Base-by-base conservation (phyloP, 1,140 invertebrate species). In the Pteromalus puparum region DNA sequence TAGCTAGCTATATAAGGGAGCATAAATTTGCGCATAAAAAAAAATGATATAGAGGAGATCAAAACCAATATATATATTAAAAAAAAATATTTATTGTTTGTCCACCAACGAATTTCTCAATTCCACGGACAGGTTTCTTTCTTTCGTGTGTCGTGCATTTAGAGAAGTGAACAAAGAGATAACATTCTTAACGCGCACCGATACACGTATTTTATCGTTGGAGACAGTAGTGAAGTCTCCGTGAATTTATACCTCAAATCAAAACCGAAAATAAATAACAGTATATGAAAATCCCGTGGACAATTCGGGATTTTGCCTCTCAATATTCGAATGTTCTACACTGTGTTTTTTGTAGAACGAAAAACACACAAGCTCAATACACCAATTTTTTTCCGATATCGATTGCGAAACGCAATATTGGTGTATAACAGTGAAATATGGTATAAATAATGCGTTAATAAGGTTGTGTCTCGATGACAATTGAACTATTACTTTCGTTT, bases 51-150 rank as follows among this genome's bases (percentile, higher is more conserved):
- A 76, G 9, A 26, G 15, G 24, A 48, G 26, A 48, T 13, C 24
- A 76, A 70, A 30, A n/a, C 10, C 24, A 70, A 30, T 2, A 42
- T 73, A 73, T 21, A n/a, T 34, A 5, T 15, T 13, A 65, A 68
- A 67, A n/a, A 73, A 81, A 81, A 74, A 53, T 73, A 74, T 73
- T 81, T 81, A 74, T 74, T 74, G 28, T 74, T 30, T 74, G 65
- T 46, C 24, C 21, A 38, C 46, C 72, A 61, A 68, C 10, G 24
- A 81, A 61, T 81, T 61, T 24, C 28, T 74, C 18, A 81, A 48
- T 74, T 48, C 42, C 73, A 46, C 9, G 38, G 73, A 46, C 15
- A 18, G 73, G 30, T 46, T 75, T 24, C 18, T 48, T 65, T 68
- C n/a, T 9, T 34, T 53, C 48, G 42, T 7, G 3, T 46, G 38